Conservation (phyloP, 1,140 invertebrate species). For the Gryon sp. region DNA sequence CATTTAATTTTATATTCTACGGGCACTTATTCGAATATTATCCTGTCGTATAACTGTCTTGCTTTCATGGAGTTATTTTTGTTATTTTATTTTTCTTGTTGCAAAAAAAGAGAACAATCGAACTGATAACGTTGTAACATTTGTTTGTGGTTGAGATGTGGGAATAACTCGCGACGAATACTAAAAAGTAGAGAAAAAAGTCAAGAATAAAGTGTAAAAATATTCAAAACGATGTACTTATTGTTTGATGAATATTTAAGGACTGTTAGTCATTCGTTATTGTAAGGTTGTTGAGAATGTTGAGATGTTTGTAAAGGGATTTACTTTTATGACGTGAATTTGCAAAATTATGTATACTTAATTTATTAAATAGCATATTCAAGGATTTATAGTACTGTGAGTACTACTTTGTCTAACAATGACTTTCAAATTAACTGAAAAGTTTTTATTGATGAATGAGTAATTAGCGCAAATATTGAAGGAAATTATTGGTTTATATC, state of each 20-base stretch:
- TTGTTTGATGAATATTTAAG: constrained; percentile 2
- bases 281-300: too few relatives aligned
- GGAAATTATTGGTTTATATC: too few relatives aligned
- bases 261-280: not conserved
- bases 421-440: too few relatives aligned
- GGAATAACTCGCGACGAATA: too few relatives aligned
- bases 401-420: too few relatives aligned
- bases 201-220: not conserved
- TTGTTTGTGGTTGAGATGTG: constrained; percentile 4
- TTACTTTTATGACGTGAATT: too few relatives aligned
- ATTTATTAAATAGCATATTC: too few relatives aligned
- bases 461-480: too few relatives aligned
- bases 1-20: constrained; percentile 24
- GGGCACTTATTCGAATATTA: constrained; percentile 21
- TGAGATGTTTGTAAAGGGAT: too few relatives aligned
- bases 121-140: not conserved
- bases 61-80: constrained; percentile 12
- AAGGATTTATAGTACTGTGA: too few relatives aligned
- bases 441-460: too few relatives aligned
- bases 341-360: too few relatives aligned
- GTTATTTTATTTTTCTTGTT: constrained; percentile 10
- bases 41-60: constrained; percentile 12
- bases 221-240: not conserved
- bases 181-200: constrained; percentile 6
- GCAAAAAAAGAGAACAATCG: constrained; percentile 16